Percentiles rank a stretch among this genome's conserved stretches.
These are phyloP conservation scores for Rhinophrynus dorsalis DNA, from an alignment of 2,797 vertebrate genomes.

Conservation along the genomic window DNA sequence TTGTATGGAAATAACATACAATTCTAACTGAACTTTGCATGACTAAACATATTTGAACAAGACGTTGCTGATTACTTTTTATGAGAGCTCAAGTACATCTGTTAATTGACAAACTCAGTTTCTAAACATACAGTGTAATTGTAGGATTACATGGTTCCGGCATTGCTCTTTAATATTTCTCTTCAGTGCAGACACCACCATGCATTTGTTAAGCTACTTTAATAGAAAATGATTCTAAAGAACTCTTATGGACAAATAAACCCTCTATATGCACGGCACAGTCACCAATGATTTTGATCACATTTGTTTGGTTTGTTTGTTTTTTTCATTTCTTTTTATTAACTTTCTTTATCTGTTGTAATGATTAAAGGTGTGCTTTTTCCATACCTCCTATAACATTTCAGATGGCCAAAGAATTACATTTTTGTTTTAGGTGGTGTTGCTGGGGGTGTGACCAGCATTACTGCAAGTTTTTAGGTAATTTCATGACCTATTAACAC, in stretches of 20 bases:
- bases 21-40: too few relatives aligned
- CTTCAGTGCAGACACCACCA: slow-evolving; percentile 7
- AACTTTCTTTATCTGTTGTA: too few relatives aligned
- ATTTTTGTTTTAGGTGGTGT: too few relatives aligned
- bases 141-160: slow-evolving; percentile 10
- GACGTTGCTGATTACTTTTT: not conserved
- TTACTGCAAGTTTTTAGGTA: too few relatives aligned
- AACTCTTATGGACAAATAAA: slow-evolving; percentile 19
- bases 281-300: slow-evolving; percentile 27
- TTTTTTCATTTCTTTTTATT: slow-evolving; percentile 32
- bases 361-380: too few relatives aligned
- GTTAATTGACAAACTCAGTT: slow-evolving; percentile 25
- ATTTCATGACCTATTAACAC: too few relatives aligned
- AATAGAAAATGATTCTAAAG: slow-evolving; percentile 23
- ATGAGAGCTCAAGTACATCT: not conserved
- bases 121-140: slow-evolving; percentile 11
- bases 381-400: too few relatives aligned
- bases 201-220: slow-evolving; percentile 41
- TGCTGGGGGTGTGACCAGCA: too few relatives aligned
- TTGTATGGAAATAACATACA: too few relatives aligned
- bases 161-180: slow-evolving; percentile 4
- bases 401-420: too few relatives aligned
- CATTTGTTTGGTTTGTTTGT: too few relatives aligned
- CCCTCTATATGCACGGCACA: slow-evolving; percentile 18
- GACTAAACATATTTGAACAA: not conserved